Evolutionary conservation across 2,888 invertebrate genomes (phyloP).

Genomic region (Phasia obesa): DNA sequence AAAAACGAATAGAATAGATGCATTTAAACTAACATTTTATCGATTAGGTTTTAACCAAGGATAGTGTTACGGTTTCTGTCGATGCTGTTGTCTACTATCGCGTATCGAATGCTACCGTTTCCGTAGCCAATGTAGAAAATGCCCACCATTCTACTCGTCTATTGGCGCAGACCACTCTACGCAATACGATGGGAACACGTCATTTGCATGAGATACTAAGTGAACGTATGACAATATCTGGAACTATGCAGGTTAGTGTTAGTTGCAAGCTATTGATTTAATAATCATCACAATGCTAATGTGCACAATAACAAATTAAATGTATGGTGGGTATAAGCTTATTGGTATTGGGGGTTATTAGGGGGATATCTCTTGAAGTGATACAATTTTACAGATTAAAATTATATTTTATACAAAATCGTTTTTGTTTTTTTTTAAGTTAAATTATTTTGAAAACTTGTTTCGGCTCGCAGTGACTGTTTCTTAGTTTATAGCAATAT

Average conservation of each 20-base stretch:
- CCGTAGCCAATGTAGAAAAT: constrained; percentile 98
- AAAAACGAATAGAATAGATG: background rate
- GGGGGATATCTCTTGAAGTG: too few relatives aligned
- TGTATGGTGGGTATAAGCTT: too few relatives aligned
- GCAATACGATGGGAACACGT: constrained; percentile 97
- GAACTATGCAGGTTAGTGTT: constrained; percentile 75
- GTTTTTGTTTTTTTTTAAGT: too few relatives aligned
- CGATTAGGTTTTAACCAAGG: constrained; percentile 88
- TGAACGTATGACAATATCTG: constrained; percentile 96
- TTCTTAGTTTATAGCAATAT: too few relatives aligned
- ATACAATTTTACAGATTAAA: too few relatives aligned
- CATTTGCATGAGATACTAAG: constrained; percentile 97
- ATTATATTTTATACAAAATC: too few relatives aligned
- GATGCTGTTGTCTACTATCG: constrained; percentile 97
- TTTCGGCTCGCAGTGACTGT: too few relatives aligned
- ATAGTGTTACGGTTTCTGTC: constrained; percentile 98
- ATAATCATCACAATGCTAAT: too few relatives aligned
- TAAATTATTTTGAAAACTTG: too few relatives aligned
- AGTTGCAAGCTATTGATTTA: too few relatives aligned
- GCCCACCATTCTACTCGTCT: constrained; percentile 97
- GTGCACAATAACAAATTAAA: too few relatives aligned
- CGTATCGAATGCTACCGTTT: constrained; percentile 97
- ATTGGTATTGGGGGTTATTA: too few relatives aligned
- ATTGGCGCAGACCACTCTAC: constrained; percentile 92
- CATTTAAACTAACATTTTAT: constrained; percentile 13